Base-by-base conservation (phyloP, 2,797 vertebrate genomes). In the Dendrocincla fuliginosa region DNA sequence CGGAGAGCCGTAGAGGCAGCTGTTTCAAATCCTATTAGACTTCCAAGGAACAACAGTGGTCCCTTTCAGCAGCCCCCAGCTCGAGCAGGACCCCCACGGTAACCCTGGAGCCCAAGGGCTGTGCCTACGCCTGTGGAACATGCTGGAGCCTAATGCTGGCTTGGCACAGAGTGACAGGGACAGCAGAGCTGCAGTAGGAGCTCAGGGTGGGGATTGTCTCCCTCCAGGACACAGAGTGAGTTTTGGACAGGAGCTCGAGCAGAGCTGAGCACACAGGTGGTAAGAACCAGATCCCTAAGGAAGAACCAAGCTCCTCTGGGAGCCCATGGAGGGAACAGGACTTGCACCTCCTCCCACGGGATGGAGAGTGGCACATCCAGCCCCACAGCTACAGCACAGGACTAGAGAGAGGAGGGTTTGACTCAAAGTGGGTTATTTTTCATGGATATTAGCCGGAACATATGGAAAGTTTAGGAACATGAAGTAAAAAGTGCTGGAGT, bases 391-490 rank as follows among this genome's bases (percentile, higher is more conserved):
- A 93, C 10, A 90, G 82, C 75, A 83, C 28, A 44, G 37, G 37
- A 80, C 84, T 64, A 83, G 11, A 92, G 84, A 94, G 39, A 91
- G 74, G 59, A 90, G 81, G 61, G 19, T 47, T 19, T 5, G 75
- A 90, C 76, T 64, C 1, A 46, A 42, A 74, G 83, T 17, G 75
- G 79, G 93, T 95, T 95, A 96, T 95, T 92, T 95, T 87, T 69
- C 68, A 95, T 89, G 96, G 92, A 8, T 85, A 96, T 95, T 88
- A 95, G 95, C 89, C 39, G 68, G 94, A 94, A 87, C 10, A 17
- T 14, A 93, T 13, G 90, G 83, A 97, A 96, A 96, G 96, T 95
- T 95, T 76, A 96, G 94, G 94, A 96, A 94, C 74, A 69, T 41
- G 52, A 87, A 94, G 42, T 94, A 89, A 74, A 56, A 93, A 75